Base-by-base conservation (phyloP, 2,113 vertebrate species). In the Malurus elegans region DNA sequence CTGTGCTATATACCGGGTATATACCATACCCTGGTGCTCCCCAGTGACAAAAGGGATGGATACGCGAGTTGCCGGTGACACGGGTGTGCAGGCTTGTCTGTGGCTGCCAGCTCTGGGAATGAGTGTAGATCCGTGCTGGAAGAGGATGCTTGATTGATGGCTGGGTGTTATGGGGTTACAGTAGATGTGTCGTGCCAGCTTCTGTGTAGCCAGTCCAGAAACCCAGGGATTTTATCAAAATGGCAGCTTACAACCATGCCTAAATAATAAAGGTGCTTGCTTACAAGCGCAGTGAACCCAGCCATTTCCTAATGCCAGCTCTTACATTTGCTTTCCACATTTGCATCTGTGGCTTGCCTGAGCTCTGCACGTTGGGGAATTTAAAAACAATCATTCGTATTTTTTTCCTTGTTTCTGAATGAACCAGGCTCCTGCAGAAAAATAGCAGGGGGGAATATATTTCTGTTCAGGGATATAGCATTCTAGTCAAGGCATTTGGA, bases 401-500 rank as follows among this genome's bases (percentile, higher is more conserved):
- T 71, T 88, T 81, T 62, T 72, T 19, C 61, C 72, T 78, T 66
- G 76, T 75, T 93, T 92, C 86, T 87, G 89, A 95, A 93, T 69
- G 80, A 96, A 91, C 72, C n/a, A 60, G 61, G 18, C 83, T 95
- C 80, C 83, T 86, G 92, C 73, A 80, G 90, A 54, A 94, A 94
- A 94, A 94, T 93, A 96, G 85, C 88, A 92, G 94, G 91, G 91
- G 91, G 91, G 72, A 95, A 89, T 94, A 75, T 92, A 69, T 89
- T 95, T 94, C 58, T 73, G 78, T 90, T 94, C 38, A 32, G 74
- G 58, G 84, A 79, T 94, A 92, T 28, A 82, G 79, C 78, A 62
- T 91, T 89, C 93, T 82, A 86, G 69, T 72, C 76, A 45, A 85
- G 90, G 66, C 92, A 75, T 87, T 87, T 82, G 84, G 66, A 91